Evolutionary conservation across 2,113 vertebrate genomes (phyloP), one percentile per base, ranked within the genome.

Genomic region (Telmatochromis brichardi): DNA sequence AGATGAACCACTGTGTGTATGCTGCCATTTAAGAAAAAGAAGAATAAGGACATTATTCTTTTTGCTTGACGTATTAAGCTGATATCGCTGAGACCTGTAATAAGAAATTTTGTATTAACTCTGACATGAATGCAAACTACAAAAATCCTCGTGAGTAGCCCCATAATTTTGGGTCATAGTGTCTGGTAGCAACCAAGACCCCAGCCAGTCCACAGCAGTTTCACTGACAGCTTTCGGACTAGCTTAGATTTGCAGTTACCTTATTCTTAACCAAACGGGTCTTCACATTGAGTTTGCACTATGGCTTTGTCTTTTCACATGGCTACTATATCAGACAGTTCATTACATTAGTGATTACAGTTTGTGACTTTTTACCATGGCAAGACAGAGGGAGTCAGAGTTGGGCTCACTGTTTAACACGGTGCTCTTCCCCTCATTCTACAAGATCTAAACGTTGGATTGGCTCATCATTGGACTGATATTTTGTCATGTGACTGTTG

Each of bases 381-480:
- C 42, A 1, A 28, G 4, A 31, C 15, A 78, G 42, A 78, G 21
- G 76, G 12, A 76, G 8, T 76, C 42, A 4, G 42, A 76, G n/a
- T 63, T 51, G 37, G 14, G 10, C 37, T 58, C 14, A 28, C 37
- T 21, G 51, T 58, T 17, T 35, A 6, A 33, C 11, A 50, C 15
- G 0, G 0, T 19, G 5, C 12, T 42, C 3, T 7, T 2, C 65
- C 1, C 45, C 42, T 42, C 68, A 17, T 57, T 6, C 54, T 37
- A 11, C 0, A 45, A 6, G 4, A 71, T 87, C 21, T 81, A 28
- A 60, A 81, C 3, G 0, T 60, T 50, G 9, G 40, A 78, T 78
- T 12, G 23, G 73, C 17, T 78, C 73, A 6, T 51, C 0, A 51
- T 51, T 78, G 26, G 45, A 63, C 28, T 47, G 11, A 87, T 13